Conservation (phyloP, 2,113 vertebrate species). For the Sialia sialis region DNA sequence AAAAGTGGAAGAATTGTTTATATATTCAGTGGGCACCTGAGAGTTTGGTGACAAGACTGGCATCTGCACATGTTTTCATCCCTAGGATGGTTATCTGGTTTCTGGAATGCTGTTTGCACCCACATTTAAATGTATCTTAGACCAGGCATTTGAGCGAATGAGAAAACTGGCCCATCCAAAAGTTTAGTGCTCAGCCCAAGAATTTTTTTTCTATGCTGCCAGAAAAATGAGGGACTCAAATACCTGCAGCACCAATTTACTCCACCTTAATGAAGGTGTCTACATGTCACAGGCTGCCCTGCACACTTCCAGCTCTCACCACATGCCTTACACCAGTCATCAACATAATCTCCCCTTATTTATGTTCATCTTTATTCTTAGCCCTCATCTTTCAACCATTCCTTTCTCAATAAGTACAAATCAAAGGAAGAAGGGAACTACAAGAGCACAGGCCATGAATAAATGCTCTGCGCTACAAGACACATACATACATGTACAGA, state of each 20-base stretch:
- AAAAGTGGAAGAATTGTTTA: background rate
- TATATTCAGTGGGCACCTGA: background rate
- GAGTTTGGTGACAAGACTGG: background rate
- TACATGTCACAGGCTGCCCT: background rate
- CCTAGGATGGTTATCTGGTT: background rate
- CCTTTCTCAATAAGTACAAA: background rate
- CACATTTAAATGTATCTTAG: background rate
- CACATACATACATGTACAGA: background rate
- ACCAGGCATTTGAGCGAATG: background rate
- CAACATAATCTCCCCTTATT: background rate
- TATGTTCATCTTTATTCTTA: background rate
- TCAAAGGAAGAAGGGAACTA: background rate
- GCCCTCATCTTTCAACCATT: background rate
- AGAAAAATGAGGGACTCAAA: background rate
- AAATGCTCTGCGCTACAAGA: background rate
- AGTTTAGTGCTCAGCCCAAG: background rate
- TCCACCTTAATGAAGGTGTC: background rate
- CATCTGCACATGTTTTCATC: accelerated
- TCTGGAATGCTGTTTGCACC: background rate
- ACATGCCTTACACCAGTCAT: background rate
- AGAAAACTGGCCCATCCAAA: background rate
- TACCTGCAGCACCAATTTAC: background rate
- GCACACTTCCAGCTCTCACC: background rate
- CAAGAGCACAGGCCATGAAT: background rate
- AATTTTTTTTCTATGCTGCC: accelerated